These are phyloP conservation scores for Numida meleagris DNA, from an alignment of 2,113 vertebrate species.

Conservation along the genomic window DNA sequence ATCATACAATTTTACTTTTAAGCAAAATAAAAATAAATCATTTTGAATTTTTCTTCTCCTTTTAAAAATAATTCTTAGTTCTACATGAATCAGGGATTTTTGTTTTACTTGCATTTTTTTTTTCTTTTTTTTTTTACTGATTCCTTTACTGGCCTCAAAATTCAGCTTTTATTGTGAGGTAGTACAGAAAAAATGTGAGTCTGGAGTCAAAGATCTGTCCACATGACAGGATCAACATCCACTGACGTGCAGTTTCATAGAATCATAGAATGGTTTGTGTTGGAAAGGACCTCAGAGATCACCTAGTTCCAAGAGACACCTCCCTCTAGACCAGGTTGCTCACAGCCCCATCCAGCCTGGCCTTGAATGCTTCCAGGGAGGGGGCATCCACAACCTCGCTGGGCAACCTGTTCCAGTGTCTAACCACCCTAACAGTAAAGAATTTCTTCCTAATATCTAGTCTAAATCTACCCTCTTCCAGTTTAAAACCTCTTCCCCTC, in stretches of 20 bases:
- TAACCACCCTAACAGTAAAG: too few relatives aligned
- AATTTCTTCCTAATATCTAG: too few relatives aligned
- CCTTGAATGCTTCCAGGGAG: too few relatives aligned
- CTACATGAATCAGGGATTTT: accelerated
- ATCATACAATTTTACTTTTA: not conserved
- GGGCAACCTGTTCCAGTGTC: too few relatives aligned
- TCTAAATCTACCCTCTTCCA: too few relatives aligned
- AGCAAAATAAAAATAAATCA: not conserved
- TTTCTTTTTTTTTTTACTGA: not conserved
- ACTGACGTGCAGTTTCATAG: not conserved
- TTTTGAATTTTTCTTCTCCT: not conserved
- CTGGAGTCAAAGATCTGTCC: not conserved
- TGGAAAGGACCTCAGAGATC: too few relatives aligned
- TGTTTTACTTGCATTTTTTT: not conserved
- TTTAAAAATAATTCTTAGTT: not conserved
- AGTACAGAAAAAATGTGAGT: not conserved
- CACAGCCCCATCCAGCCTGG: too few relatives aligned
- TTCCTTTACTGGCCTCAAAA: not conserved
- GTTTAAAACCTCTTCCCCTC: too few relatives aligned
- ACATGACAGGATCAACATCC: accelerated
- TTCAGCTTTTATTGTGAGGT: not conserved
- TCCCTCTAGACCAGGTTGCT: too few relatives aligned
- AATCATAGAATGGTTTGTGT: too few relatives aligned
- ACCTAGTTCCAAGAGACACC: too few relatives aligned
- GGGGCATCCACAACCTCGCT: too few relatives aligned